These are phyloP conservation scores for Tetrapedia diversipes DNA, from an alignment of 2,888 invertebrate species.

Conservation along the genomic window DNA sequence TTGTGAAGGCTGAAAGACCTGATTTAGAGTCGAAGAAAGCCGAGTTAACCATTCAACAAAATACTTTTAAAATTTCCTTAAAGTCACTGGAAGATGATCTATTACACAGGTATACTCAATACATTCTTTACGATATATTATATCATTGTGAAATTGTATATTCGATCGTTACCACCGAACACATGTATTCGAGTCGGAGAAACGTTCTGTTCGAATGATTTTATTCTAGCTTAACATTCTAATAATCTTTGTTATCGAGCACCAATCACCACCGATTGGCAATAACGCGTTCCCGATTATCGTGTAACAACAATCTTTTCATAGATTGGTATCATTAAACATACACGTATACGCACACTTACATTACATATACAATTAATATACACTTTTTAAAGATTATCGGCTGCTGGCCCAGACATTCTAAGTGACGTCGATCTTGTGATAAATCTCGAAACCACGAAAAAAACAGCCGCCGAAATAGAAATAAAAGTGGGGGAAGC, in stretches of 20 bases:
- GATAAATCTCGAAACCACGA: conserved; percentile 96
- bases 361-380: no score
- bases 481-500: conserved; percentile 94
- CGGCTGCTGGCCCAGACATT: conserved; percentile 96
- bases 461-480: conserved; percentile 95
- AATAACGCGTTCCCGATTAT: background rate
- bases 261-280: no score
- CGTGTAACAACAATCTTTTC: no score
- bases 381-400: conserved; percentile 85
- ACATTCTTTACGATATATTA: no score
- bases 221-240: no score
- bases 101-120: conserved; percentile 84
- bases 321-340: no score
- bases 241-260: no score
- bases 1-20: conserved; percentile 96
- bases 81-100: conserved; percentile 96
- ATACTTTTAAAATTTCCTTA: conserved; percentile 96
- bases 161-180: no score
- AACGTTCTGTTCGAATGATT: no score
- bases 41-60: conserved; percentile 94
- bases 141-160: no score
- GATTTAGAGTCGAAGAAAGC: conserved; percentile 93
- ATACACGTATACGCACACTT: no score
- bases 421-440: conserved; percentile 95
- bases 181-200: no score